Evolutionary conservation across 2,113 vertebrate genomes (phyloP).

Genomic region (Dicentrarchus labrax): DNA sequence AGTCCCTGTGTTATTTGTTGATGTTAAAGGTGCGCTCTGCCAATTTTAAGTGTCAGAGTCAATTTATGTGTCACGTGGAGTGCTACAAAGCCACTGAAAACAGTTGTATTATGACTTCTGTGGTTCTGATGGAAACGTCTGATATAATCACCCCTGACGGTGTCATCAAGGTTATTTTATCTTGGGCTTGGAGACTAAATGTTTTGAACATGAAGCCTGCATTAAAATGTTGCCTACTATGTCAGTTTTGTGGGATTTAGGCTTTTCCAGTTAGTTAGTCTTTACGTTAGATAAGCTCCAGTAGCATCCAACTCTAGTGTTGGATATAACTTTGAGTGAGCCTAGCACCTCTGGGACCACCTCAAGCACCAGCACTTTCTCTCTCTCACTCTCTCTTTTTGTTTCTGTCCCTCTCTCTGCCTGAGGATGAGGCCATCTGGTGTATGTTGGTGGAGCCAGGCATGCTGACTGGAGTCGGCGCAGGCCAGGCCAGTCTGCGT

Average conservation of each 20-base stretch:
- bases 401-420: constrained; percentile 57
- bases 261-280: constrained; percentile 69
- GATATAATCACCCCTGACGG: not conserved
- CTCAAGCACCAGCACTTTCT: constrained; percentile 66
- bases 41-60: not conserved
- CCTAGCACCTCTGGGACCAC: constrained; percentile 74
- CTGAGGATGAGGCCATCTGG: constrained; percentile 77
- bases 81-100: not conserved
- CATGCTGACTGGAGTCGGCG: constrained; percentile 61
- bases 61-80: not conserved
- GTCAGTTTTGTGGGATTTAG: constrained; percentile 46
- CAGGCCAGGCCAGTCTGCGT: constrained; percentile 61
- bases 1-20: not conserved
- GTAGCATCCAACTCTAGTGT: constrained; percentile 63
- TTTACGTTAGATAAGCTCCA: constrained; percentile 62
- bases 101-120: not conserved
- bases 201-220: not conserved
- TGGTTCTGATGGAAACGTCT: not conserved
- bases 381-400: constrained; percentile 62
- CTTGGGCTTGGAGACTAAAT: not conserved
- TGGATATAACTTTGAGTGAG: constrained; percentile 66
- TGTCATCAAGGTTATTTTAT: not conserved
- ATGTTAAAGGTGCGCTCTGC: not conserved
- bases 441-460: constrained; percentile 71
- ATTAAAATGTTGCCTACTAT: not conserved